Base-by-base conservation (phyloP, 2,888 invertebrate species). In the Euplexia lucipara region DNA sequence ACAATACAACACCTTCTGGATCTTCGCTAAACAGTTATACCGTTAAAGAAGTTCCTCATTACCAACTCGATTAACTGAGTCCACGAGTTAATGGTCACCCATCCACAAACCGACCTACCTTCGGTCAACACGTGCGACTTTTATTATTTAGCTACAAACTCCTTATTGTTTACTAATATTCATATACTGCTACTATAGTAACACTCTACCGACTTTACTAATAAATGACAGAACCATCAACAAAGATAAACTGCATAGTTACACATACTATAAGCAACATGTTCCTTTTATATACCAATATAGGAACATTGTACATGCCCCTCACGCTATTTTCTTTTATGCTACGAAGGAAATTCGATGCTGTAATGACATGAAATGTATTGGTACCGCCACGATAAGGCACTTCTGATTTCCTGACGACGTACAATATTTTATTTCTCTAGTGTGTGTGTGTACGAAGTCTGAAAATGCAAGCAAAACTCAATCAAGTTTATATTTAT, bases 341-440 rank as follows among this genome's bases (percentile, higher is more conserved):
- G 32, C 44, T 34, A 26, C 30, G 61, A 47, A 66, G 68, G 75
- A 77, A 72, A 75, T 77, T 77, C 62, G 60, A 77, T 65, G 66
- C 72, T 58, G 53, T 54, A 51, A 71, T 77, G 66, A 61, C 77
- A 51, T 48, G 41, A 60, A 77, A 77, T 71, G 77, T 76, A 74
- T 74, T 74, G 77, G 45, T 53, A 66, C 42, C 34, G 57, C 57
- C 49, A 34, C 68, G 65, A 69, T 70, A 76, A 57, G 53, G 60
- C 41, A 60, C 39, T 70, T 73, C 58, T 70, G 75, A 78, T 76
- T 76, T 78, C 75, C 76, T 70, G 70, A 26, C 45, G n/a, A 41
- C 14, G 52, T 61, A 59, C 9, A 44, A 51, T 59, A 45, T 54
- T 51, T 42, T 57, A 47, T 51, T 52, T 44, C 45, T 39, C 32